Evolutionary conservation across 2,113 vertebrate species (phyloP).

Genomic region (Halcyon senegalensis): DNA sequence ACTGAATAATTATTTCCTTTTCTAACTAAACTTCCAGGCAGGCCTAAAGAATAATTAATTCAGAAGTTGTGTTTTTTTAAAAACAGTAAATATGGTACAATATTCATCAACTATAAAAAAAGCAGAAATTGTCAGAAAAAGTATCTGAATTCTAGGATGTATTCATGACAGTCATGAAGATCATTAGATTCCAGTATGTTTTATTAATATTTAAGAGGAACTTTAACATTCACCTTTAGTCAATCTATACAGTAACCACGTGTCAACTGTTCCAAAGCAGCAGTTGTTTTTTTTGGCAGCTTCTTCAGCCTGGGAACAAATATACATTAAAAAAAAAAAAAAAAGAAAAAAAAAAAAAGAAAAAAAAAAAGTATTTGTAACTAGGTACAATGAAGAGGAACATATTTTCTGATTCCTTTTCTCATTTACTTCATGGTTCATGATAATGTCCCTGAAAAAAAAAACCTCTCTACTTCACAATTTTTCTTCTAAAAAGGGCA

Average conservation of each 20-base stretch:
- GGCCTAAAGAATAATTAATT: not conserved
- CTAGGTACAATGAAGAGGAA: not conserved
- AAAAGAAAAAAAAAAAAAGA: not conserved
- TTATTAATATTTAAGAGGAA: not conserved
- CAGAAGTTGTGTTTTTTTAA: not conserved
- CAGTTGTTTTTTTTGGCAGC: slow-evolving; percentile 85
- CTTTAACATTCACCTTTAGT: slow-evolving; percentile 83
- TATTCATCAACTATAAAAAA: not conserved
- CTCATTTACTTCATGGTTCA: not conserved
- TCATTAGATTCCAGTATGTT: not conserved
- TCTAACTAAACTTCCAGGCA: not conserved
- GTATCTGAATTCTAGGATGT: not conserved
- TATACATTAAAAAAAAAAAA: not conserved
- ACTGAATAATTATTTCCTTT: not conserved
- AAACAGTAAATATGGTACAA: not conserved
- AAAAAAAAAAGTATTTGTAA: not conserved
- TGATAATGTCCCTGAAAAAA: not conserved
- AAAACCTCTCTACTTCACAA: not conserved
- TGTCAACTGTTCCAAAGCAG: slow-evolving; percentile 95
- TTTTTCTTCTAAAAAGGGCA: not conserved
- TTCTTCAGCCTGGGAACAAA: slow-evolving; percentile 80
- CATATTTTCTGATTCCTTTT: not conserved
- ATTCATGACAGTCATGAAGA: not conserved
- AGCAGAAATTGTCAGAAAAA: not conserved
- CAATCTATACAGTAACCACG: slow-evolving; percentile 92